Evolutionary conservation across 2,113 vertebrate species (phyloP), one percentile per base, ranked within the genome.

Genomic region (Microtus ochrogaster): DNA sequence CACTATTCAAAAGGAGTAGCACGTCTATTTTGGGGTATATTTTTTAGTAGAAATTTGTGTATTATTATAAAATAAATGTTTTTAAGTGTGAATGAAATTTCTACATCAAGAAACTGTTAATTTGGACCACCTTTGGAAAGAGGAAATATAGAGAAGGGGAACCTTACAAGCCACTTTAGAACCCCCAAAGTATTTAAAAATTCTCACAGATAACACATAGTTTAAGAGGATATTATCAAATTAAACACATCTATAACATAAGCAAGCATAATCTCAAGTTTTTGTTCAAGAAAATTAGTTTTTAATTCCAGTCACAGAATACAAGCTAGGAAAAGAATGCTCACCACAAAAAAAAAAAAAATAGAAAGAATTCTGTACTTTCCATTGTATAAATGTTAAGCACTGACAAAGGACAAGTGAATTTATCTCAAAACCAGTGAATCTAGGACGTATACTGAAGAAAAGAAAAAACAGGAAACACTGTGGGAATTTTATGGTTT

Each of bases 161-260:
- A 55, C 10, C 66, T 91, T 76, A 63, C 30, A 76, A 70, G 84
- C 52, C 10, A 93, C 39, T 92, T 55, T 63, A 58, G 6, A 87
- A 68, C 76, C n/a, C 92, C 13, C 73, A 44, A 92, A 85, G 6
- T 72, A 14, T 24, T 94, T 92, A 41, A 81, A 89, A 94, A 41
- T 73, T 92, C 41, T 94, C 66, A 74, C 73, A 84, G 2, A 70
- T 52, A 85, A n/a, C 26, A 47, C 39, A 21, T 91, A 63, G 55
- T 21, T 65, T 63, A 30, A 33, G 16, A 70, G 10, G 11, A 70
- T 66, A 68, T 30, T 68, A 68, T 49, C 70, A 70, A 70, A 47
- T 70, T 70, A 49, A 68, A 24, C 7, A 21, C 1, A 66, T 33
- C 26, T 66, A 47, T 9, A 85, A 33, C 21, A 47, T 66, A 85